Conservation (phyloP, 2,113 vertebrate genomes). For the Agapornis roseicollis region DNA sequence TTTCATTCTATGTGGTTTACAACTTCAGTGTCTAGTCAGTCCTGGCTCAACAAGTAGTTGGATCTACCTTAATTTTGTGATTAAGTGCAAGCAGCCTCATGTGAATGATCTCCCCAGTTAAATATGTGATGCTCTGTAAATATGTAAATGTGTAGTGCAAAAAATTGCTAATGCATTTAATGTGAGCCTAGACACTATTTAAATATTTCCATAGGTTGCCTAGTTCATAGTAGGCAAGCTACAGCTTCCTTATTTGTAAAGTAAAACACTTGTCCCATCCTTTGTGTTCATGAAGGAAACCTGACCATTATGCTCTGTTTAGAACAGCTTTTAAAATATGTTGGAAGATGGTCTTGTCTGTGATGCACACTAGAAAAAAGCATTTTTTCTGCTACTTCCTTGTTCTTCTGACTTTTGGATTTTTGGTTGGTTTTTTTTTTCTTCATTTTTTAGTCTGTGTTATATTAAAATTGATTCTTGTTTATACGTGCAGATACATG, state of each 20-base stretch:
- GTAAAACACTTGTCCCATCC: neutral
- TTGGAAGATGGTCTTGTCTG: neutral
- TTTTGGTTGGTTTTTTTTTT: too few species aligned
- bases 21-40: neutral
- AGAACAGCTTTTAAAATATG: neutral
- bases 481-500: neutral
- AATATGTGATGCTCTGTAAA: neutral
- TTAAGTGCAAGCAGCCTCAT: neutral
- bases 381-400: neutral
- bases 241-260: neutral
- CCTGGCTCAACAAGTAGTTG: neutral
- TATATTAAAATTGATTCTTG: neutral
- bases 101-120: neutral
- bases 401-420: neutral
- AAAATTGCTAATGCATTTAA: neutral
- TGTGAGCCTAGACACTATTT: neutral
- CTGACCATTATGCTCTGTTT: neutral
- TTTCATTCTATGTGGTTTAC: neutral
- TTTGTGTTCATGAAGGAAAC: neutral
- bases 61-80: neutral
- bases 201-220: neutral
- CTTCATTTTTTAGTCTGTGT: rapidly evolving
- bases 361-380: neutral
- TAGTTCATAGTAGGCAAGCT: neutral
- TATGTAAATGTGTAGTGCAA: neutral